A percentile compares a stretch with the other conserved stretches of the same genome.
Conservation (phyloP, 2,888 invertebrate species). For the Orgyia antiqua region DNA sequence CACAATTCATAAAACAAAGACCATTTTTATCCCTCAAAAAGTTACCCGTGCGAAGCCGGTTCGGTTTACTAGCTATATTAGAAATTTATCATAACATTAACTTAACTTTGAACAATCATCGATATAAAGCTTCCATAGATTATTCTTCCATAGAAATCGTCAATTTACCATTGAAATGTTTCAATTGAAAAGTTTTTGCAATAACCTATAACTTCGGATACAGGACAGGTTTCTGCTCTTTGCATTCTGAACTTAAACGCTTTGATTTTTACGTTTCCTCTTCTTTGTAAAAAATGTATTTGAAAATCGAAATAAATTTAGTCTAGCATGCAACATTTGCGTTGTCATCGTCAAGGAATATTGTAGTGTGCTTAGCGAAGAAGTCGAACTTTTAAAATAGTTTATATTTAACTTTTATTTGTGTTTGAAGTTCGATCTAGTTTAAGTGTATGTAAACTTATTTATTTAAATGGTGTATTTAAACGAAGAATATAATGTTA, state of each 20-base stretch:
- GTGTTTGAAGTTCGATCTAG: conserved; percentile 12
- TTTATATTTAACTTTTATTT: conserved; percentile 24
- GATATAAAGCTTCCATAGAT: conserved; percentile 16
- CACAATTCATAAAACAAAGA: no score
- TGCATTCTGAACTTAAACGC: conserved; percentile 8
- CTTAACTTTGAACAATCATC: conserved; percentile 11
- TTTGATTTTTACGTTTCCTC: no score
- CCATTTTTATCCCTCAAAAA: no score
- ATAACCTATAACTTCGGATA: conserved; percentile 37
- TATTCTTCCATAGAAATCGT: conserved; percentile 27
- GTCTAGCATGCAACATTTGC: conserved; percentile 50
- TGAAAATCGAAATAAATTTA: conserved; percentile 41
- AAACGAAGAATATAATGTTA: no score
- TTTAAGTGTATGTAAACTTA: conserved; percentile 2
- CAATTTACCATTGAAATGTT: conserved; percentile 40
- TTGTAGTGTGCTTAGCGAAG: conserved; percentile 31
- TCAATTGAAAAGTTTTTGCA: conserved; percentile 39
- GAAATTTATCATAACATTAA: no score
- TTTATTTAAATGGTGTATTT: not conserved
- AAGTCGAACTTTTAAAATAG: conserved; percentile 24
- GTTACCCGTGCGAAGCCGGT: no score
- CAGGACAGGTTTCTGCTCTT: conserved; percentile 20
- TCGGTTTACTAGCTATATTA: no score
- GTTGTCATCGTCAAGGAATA: conserved; percentile 45
- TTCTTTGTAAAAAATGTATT: no score